A percentile compares a stretch with the other conserved stretches of the same genome.
Conservation (phyloP, 2,113 vertebrate species). For the Maccullochella peelii region DNA sequence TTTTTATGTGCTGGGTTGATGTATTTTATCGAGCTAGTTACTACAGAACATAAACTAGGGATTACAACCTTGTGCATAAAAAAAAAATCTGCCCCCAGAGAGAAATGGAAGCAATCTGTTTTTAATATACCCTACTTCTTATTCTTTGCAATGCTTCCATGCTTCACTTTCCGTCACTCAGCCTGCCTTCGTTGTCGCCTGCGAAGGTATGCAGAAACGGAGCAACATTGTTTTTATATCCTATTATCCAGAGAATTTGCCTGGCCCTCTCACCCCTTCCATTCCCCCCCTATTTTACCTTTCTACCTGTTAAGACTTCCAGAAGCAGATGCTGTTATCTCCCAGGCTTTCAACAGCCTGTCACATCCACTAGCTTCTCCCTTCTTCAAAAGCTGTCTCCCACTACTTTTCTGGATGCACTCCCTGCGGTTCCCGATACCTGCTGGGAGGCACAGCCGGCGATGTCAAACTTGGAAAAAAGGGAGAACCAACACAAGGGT, state of each 20-base stretch:
- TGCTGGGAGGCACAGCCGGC: conserved; percentile 65
- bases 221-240: conserved; percentile 70
- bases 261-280: conserved; percentile 47
- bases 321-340: conserved; percentile 77
- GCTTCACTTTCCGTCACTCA: conserved; percentile 59
- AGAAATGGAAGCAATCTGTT: conserved; percentile 77
- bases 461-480: conserved; percentile 66
- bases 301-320: conserved; percentile 73
- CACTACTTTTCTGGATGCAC: conserved; percentile 49
- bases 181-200: conserved; percentile 35
- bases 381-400: conserved; percentile 74
- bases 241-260: conserved; percentile 68
- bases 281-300: conserved; percentile 26
- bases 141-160: conserved; percentile 54
- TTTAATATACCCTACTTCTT: conserved; percentile 73
- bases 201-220: conserved; percentile 54
- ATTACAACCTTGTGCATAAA: conserved; percentile 77
- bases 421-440: conserved; percentile 59
- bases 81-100: conserved; percentile 74
- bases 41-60: conserved; percentile 78
- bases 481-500: conserved; percentile 50
- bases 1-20: conserved; percentile 77
- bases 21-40: conserved; percentile 81
- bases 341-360: conserved; percentile 74
- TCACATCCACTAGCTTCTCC: conserved; percentile 78